Percentiles rank a stretch among this genome's conserved stretches.
Evolutionary conservation across 1,140 invertebrate species (phyloP).

Genomic region (Calosoma granatense): DNA sequence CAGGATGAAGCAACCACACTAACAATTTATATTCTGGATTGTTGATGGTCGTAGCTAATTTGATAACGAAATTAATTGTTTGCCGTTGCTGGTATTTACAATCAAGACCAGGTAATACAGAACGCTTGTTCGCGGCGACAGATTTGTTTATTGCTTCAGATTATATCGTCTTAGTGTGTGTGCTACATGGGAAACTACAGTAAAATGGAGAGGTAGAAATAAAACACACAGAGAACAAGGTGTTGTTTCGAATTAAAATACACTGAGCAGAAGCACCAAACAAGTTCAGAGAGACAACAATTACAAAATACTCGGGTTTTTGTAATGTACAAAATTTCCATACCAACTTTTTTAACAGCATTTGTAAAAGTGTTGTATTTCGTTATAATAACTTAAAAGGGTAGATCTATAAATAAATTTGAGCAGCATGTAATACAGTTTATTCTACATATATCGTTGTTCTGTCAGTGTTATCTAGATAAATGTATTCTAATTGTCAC

Average conservation of each 20-base stretch:
- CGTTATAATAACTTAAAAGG: neutral
- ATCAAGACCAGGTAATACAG: constrained; percentile 1
- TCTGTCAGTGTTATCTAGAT: neutral
- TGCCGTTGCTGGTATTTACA: constrained; percentile 2
- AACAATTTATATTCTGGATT: neutral
- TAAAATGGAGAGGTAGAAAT: too few relatives aligned
- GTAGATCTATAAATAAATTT: neutral
- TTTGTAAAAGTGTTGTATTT: too few relatives aligned
- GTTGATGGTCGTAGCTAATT: constrained; percentile 3
- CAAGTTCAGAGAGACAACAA: too few relatives aligned
- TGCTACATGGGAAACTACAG: too few relatives aligned
- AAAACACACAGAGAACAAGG: too few relatives aligned
- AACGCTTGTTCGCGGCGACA: neutral
- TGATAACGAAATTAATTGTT: constrained; percentile 8
- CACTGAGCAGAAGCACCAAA: too few relatives aligned
- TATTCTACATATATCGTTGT: neutral
- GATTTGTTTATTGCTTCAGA: neutral
- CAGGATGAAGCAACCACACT: too few relatives aligned
- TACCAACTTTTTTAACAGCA: too few relatives aligned
- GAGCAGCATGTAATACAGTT: neutral
- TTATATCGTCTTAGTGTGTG: neutral
- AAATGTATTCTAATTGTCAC: neutral
- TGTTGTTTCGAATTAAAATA: too few relatives aligned
- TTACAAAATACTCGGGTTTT: too few relatives aligned
- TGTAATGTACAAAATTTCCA: too few relatives aligned